Evolutionary conservation across 2,888 invertebrate genomes (phyloP), one percentile per base, ranked within the genome.

Genomic region (Nipponacmea schrenckii): DNA sequence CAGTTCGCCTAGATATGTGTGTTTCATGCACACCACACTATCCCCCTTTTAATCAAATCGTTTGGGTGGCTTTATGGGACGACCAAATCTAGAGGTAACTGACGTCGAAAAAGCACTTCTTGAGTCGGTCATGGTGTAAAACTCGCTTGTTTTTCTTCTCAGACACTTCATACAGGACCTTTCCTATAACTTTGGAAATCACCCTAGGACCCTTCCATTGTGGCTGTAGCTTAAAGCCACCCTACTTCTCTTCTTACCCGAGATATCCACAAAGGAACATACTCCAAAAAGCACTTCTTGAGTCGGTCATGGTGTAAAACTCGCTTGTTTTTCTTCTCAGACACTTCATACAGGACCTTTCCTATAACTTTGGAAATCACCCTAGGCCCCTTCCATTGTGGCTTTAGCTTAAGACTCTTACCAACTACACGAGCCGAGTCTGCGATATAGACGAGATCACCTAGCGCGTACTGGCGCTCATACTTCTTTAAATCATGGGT

Each of bases 341-440:
- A 24, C 14, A 56, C 56, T 24, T 56, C 56, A 24, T 24, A 20
- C 10, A 56, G 24, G 20, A 56, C 56, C 10, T 20, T 20, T 12
- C 56, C 24, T 15, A 56, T 20, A 24, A 56, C 70, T 68, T 17
- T 68, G 46, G 66, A 70, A 66, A 39, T 69, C 62, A 4, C 48
- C 20, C 24, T 64, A 63, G 14, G 68, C 66, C 27, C 70, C 17
- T 62, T 72, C 72, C 64, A 70, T 66, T 20, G 72, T 69, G 0
- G 69, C 67, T 20, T 69, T 67, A 2, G 71, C 71, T n/a, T 72
- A 69, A 44, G 50, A 67, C 17, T 67, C 44, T 3, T 66, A 24
- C 48, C 67, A 46, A 14, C 65, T 50, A 24, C 62, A 67, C 20
- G 39, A 69, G 8, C 64, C 70, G 2, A 64, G 17, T 17, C 68